A percentile compares a stretch with the other conserved stretches of the same genome.
These are phyloP conservation scores for Penaeus vannamei DNA, from an alignment of 1,140 invertebrate genomes.

Conservation along the genomic window DNA sequence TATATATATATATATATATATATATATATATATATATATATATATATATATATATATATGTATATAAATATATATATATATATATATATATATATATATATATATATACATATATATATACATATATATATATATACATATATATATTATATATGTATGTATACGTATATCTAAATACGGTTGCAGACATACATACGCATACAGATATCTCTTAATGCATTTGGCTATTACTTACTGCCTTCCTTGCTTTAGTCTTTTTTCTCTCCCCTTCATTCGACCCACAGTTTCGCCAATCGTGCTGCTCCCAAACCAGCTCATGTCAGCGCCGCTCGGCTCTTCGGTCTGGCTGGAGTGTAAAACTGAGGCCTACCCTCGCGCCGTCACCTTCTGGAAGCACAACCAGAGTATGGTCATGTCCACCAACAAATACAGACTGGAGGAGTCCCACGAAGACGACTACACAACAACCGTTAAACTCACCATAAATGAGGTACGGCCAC, in stretches of 20 bases:
- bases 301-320: slow-evolving; percentile 86
- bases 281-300: slow-evolving; percentile 85
- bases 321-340: slow-evolving; percentile 83
- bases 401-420: slow-evolving; percentile 61
- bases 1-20: too few relatives aligned
- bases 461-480: slow-evolving; percentile 56
- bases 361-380: slow-evolving; percentile 54
- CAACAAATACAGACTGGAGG: slow-evolving; percentile 54
- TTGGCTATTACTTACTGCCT: neutral
- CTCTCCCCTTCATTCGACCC: neutral
- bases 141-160: neutral
- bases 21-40: too few relatives aligned
- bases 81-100: too few relatives aligned
- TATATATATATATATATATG: too few relatives aligned
- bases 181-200: neutral
- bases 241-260: neutral
- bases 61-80: too few relatives aligned
- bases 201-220: neutral
- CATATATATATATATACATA: too few relatives aligned
- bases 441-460: slow-evolving; percentile 57
- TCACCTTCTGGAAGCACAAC: slow-evolving; percentile 63
- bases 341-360: slow-evolving; percentile 81
- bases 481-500: slow-evolving; percentile 41
- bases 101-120: too few relatives aligned
- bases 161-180: neutral